Evolutionary conservation across 2,888 invertebrate species (phyloP).

Genomic region (Spisula subtruncata): DNA sequence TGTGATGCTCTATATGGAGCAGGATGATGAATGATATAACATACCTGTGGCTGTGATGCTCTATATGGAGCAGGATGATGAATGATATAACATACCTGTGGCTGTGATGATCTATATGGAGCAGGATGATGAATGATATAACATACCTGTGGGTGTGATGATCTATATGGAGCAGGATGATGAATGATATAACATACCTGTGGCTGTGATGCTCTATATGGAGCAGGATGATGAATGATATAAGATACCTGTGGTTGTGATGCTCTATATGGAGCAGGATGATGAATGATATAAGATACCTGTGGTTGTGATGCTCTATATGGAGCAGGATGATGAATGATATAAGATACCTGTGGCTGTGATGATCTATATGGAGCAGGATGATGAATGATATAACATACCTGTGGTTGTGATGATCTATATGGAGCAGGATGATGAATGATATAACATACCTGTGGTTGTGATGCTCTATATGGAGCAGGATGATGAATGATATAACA

Average conservation of each 20-base stretch:
- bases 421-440: conserved; percentile 52
- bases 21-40: conserved; percentile 31
- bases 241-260: conserved; percentile 63
- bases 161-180: conserved; percentile 57
- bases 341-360: conserved; percentile 60
- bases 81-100: conserved; percentile 55
- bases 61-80: conserved; percentile 57
- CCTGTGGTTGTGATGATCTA: conserved; percentile 67
- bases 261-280: conserved; percentile 59
- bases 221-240: conserved; percentile 42
- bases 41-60: conserved; percentile 69
- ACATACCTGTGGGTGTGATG: conserved; percentile 66
- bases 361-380: conserved; percentile 60
- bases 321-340: conserved; percentile 45
- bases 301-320: conserved; percentile 65
- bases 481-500: conserved; percentile 32
- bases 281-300: conserved; percentile 52
- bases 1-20: conserved; percentile 61
- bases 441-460: conserved; percentile 58
- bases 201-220: conserved; percentile 61
- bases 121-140: conserved; percentile 40
- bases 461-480: conserved; percentile 61
- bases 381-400: conserved; percentile 41
- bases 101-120: conserved; percentile 60
- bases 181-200: conserved; percentile 58